Percentiles rank a stretch among this genome's conserved stretches.
Conservation (phyloP, 2,113 vertebrate species). For the Isurus oxyrinchus region DNA sequence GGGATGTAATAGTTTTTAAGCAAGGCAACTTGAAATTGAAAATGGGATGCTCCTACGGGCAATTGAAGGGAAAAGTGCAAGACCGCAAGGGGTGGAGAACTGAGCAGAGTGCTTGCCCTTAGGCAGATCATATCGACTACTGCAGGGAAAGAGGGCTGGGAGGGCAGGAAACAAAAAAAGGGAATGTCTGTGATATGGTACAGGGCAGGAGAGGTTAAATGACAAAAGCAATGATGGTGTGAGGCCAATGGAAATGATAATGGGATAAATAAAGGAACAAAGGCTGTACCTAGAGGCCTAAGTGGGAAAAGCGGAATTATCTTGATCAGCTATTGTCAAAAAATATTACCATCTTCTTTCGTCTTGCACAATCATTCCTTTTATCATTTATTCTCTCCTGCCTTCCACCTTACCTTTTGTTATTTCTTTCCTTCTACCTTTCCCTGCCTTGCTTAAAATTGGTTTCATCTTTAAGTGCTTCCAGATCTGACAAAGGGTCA, state of each 20-base stretch:
- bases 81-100: neutral
- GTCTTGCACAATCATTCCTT: neutral
- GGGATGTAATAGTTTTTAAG: neutral
- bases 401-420: neutral
- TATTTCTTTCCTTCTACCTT: neutral
- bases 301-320: neutral
- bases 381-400: neutral
- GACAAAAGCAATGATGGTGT: too few relatives aligned
- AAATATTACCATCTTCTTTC: neutral
- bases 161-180: neutral
- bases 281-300: neutral
- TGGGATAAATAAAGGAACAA: neutral
- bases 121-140: neutral
- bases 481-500: neutral
- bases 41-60: neutral
- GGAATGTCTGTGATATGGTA: neutral
- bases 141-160: neutral
- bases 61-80: neutral
- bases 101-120: neutral
- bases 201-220: neutral
- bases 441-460: neutral
- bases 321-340: neutral
- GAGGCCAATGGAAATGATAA: neutral
- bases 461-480: neutral
- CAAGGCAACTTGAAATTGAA: neutral